Evolutionary conservation across 2,113 vertebrate species (phyloP), one percentile per base, ranked within the genome.

Genomic region (Protobothrops mucrosquamatus): DNA sequence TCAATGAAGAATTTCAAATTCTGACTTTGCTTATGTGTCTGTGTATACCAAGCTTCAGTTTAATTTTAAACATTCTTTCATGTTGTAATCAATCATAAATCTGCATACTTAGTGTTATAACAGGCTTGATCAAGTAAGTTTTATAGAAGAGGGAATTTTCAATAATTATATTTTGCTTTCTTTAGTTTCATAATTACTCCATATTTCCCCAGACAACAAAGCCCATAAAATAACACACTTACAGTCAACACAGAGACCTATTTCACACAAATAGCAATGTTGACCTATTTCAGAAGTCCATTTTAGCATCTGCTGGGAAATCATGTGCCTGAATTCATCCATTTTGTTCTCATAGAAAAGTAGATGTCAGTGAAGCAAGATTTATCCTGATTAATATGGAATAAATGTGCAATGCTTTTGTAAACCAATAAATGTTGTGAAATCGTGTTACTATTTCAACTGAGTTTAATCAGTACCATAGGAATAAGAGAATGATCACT

Each of bases 81-180:
- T 2, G 0, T 15, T 92, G 39, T 87, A 56, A 89, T 92, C 34
- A 46, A 89, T 92, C 87, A 89, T 64, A 81, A 48, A 89, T 69
- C 23, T 92, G 48, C 51, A 89, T 81, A 57, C 61, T 64, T 61
- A 39, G 34, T 89, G 24, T 92, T 87, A 23, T 43, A 89, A 89
- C 87, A 92, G 48, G 87, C 26, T 89, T 92, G 61, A 92, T 46
- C 69, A 81, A 54, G 12, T 89, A 87, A 92, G 61, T 46, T 92
- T 87, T 81, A 81, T 81, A 26, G 64, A 89, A 81, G 61, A 81
- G 88, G 92, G 64, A 26, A 81, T 81, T 92, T 92, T 89, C 61
- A 89, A n/a, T 92, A 57, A 85, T 89, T 34, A 89, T 51, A 87
- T 54, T 48, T 85, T 86, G 74, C 74, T 81, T 81, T 81, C 74